Evolutionary conservation across 1,140 invertebrate genomes (phyloP), one percentile per base, ranked within the genome.

Genomic region (Drosophila repletoides): DNA sequence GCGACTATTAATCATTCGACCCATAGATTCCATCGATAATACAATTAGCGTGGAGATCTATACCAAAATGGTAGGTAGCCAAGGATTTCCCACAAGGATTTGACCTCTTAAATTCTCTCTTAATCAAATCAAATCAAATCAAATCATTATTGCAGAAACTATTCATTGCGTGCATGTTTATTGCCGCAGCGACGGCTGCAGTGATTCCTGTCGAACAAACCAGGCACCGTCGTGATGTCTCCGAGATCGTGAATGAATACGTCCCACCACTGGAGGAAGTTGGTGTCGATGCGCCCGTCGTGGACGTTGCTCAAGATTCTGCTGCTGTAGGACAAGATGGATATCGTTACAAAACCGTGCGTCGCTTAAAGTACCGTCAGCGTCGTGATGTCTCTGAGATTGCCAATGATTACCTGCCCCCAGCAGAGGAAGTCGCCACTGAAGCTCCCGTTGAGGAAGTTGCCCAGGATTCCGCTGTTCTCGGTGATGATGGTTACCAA

Each of bases 1-100:
- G 80, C 79, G 81, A 73, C 75, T 77, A 86, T 87, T 86, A 86
- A 86, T 86, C 80, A 86, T 86, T 86, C 80, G 80, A 80, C 80
- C 60, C 67, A 80, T 86, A 86, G 80, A 86, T 86, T 86, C 75
- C 80, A 86, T 53, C 80, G 72, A 76, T 59, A 76, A 72, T 72
- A 67, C 80, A 80, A 84, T 86, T 72, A 86, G 75, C 80, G 59
- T 63, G 80, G 80, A 86, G 64, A 86, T 86, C 80, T 86, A 86
- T 80, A 80, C 43, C 48, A 86, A 66, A 43, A 86, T 86, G 80
- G 80, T 86, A 74, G 61, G 77, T 76, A 72, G 48, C 51, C 17
- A 36, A 52, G 43, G 34, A 48, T 26, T 55, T 19, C 7, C 1
- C n/a, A 12, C 14, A 17, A 63, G 69, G 64, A 75, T 26, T 7